Evolutionary conservation across 2,113 vertebrate genomes (phyloP), one percentile per base, ranked within the genome.

Genomic region (Aegotheles bennettii): DNA sequence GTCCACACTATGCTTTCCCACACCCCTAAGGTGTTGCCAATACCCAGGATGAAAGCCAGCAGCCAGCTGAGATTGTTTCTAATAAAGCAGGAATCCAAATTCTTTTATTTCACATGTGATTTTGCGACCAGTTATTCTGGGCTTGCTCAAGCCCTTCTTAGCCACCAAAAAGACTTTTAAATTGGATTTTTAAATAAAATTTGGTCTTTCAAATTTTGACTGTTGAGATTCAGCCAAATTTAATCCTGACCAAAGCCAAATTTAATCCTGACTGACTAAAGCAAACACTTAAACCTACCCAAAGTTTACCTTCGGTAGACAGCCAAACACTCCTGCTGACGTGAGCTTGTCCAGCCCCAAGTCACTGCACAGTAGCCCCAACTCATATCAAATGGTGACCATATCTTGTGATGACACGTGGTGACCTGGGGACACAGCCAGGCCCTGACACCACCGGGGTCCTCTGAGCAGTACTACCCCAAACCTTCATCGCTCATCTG

Each of bases 291-390:
- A 28, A 81, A 71, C 21, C 50, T 36, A 29, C 38, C 28, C 68
- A 47, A 63, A 68, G 11, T 31, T 68, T n/a, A 12, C 31, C 20
- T 80, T 47, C 0, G 0, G 18, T 48, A n/a, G 43, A 40, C 7
- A 80, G 18, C 25, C 0, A 12, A 50, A 9, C 1, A 2, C 7
- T 70, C 40, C 56, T 51, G 18, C 19, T 73, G 11, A 3, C 1
- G 1, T 16, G 56, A 60, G 19, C 36, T 57, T 5, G 4, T 77
- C 48, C 53, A 71, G 19, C 16, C 42, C 23, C 33, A n/a, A 10
- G 63, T 31, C 40, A 29, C 33, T 42, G 43, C 59, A 64, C 25
- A 26, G 70, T 53, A 50, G 56, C 61, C n/a, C 60, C 82, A 50
- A 6, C n/a, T 40, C 17, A 36, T 4, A 26, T 13, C 11, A 26